Evolutionary conservation across 2,888 invertebrate genomes (phyloP), one percentile per base, ranked within the genome.

Genomic region (Machimus rusticus): DNA sequence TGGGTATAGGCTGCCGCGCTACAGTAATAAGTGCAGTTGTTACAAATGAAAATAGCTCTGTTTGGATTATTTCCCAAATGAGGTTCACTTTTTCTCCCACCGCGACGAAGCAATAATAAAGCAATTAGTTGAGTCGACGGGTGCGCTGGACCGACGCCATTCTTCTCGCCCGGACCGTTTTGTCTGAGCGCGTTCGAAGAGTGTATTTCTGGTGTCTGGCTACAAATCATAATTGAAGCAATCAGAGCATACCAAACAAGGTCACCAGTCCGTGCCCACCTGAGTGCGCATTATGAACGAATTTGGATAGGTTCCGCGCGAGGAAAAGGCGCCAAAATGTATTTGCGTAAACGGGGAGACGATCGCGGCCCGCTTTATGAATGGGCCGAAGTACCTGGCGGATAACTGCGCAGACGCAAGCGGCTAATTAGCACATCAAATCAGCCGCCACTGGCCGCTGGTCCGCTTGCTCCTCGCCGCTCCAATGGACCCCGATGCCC

Each of bases 221-320:
- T 43, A 55, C 51, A 81, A 81, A 78, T 78, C 46, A 81, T 55
- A 81, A 81, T 55, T 55, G 23, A 28, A 81, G 31, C 34, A 81
- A 81, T 81, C 51, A 55, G 81, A 81, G 81, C 81, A 55, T 81
- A n/a, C 34, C 81, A 28, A 81, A 81, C 34, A 81, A 81, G 81
- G 81, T 81, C 81, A 55, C 34, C 23, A 76, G 31, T 81, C 81
- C n/a, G 23, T 81, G 28, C 23, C 28, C 81, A 34, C 51, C 28
- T 43, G 51, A 43, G 16, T 46, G 43, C 39, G 23, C 23, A 66
- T 66, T 66, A 28, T 66, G 37, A 8, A 76, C 76, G 37, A 76
- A 39, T 76, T 34, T 76, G 39, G 76, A 39, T 37, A 76, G n/a
- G 37, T 76, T 28, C 16, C 76, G 37, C 12, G 31, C 34, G 1